phyloP scores from a whole-genome alignment of 1,140 invertebrate genomes.

The Drosophila malerkotliana region DNA sequence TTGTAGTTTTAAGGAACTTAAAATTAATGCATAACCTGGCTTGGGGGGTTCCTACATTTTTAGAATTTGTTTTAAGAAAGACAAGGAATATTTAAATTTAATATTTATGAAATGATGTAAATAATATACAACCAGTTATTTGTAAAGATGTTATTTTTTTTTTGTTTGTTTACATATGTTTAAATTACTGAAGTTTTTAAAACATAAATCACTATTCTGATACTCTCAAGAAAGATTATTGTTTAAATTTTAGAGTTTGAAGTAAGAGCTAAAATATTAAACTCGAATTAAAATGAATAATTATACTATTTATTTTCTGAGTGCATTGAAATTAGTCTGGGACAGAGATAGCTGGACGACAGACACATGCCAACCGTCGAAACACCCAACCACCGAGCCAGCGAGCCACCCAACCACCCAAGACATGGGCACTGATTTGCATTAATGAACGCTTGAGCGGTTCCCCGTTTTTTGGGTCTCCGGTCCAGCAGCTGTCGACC shows the following conservation, averaged over 20 bases:
- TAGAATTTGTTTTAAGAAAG: too few species aligned
- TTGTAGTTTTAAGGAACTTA: too few species aligned
- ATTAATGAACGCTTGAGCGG: conserved; percentile 80
- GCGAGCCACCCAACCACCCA: conserved; percentile 27
- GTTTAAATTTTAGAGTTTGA: too few species aligned
- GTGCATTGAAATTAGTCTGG: background rate
- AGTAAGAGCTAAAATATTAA: too few species aligned
- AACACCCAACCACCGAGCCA: background rate
- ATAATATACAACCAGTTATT: too few species aligned
- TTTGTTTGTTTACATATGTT: background rate
- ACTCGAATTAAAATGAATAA: background rate
- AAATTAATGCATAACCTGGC: too few species aligned
- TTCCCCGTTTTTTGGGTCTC: conserved; percentile 62
- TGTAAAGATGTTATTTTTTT: background rate
- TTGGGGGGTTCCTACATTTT: too few species aligned
- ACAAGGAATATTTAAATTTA: too few species aligned
- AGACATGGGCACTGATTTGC: conserved; percentile 79
- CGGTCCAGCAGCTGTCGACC: conserved; percentile 70
- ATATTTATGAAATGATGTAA: too few species aligned
- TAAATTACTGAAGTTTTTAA: background rate
- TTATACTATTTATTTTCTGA: background rate
- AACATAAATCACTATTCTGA: too few species aligned
- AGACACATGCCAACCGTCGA: conserved; percentile 24
- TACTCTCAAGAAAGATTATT: too few species aligned
- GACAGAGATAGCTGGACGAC: conserved; percentile 6